A percentile compares a stretch with the other conserved stretches of the same genome.
Conservation (phyloP, 2,888 invertebrate genomes). For the Herminia tarsipennalis region DNA sequence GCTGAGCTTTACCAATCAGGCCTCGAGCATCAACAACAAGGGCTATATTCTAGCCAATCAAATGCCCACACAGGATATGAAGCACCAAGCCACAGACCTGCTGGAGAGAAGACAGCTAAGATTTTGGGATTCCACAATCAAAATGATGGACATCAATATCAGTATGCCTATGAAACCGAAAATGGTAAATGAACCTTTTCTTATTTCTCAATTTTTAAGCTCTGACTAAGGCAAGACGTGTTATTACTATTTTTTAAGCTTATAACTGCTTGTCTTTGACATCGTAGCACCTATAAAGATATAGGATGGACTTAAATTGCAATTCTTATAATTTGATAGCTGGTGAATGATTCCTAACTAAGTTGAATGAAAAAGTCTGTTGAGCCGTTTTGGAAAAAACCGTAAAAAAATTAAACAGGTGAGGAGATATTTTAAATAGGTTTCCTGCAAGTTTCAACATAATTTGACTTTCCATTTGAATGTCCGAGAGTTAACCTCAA, state of each 20-base stretch:
- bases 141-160: constrained; percentile 65
- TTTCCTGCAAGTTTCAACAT: too few species aligned
- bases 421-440: too few species aligned
- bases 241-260: not conserved
- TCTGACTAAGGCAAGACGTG: not conserved
- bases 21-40: constrained; percentile 58
- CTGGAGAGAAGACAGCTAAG: constrained; percentile 59
- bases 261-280: too few species aligned
- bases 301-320: too few species aligned
- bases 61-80: constrained; percentile 42
- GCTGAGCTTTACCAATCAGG: constrained; percentile 65
- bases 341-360: too few species aligned
- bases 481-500: too few species aligned
- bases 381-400: too few species aligned
- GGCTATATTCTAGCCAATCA: constrained; percentile 55
- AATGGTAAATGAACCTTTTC: constrained; percentile 74
- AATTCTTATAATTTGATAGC: too few species aligned
- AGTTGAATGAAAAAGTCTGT: too few species aligned
- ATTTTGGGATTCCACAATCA: constrained; percentile 62
- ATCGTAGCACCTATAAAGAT: too few species aligned
- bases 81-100: constrained; percentile 26
- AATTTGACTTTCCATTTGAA: too few species aligned
- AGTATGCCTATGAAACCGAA: constrained; percentile 86
- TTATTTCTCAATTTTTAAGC: not conserved
- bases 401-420: too few species aligned